These are phyloP conservation scores for Sus scrofa DNA, from an alignment of 2,113 vertebrate genomes.

Conservation along the genomic window T2T-Sscrofa CM000812.6:125002001-125002500, in stretches of 20 bases:
- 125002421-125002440: neutral
- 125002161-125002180: neutral
- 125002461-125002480: neutral
- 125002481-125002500: neutral
- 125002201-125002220: neutral
- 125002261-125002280: neutral
- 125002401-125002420: neutral
- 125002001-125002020: neutral
- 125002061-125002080: neutral
- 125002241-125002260: neutral
- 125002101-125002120: neutral
- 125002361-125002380: neutral
- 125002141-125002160: neutral
- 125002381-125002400: neutral
- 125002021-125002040: neutral
- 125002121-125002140: slow-evolving; percentile 3
- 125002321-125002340: neutral
- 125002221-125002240: slow-evolving; percentile 49
- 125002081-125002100: neutral
- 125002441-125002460: slow-evolving; percentile 27
- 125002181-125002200: slow-evolving; percentile 19
- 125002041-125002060: neutral
- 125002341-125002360: neutral
- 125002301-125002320: slow-evolving; percentile 1
- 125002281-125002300: neutral